Conservation (phyloP, 2,888 invertebrate genomes). For the Andricus quercusramuli region DNA sequence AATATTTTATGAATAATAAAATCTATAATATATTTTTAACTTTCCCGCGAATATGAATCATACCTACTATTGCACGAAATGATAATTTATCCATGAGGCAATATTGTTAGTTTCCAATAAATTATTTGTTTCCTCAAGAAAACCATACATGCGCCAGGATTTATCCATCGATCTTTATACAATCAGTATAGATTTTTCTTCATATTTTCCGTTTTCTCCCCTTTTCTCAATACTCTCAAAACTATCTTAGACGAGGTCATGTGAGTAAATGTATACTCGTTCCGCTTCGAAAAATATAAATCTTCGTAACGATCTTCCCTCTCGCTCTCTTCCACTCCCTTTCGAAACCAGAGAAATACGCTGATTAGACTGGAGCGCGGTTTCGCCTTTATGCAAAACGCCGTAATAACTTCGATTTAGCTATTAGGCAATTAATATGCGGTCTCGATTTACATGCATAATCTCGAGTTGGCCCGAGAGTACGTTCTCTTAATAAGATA, state of each 20-base stretch:
- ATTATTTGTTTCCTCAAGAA: conserved; percentile 10
- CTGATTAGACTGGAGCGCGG: conserved; percentile 35
- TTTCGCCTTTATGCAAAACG: conserved; percentile 39
- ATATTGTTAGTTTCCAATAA: conserved; percentile 3
- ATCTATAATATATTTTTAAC: neutral
- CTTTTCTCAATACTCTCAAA: neutral
- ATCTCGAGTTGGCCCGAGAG: conserved; percentile 21
- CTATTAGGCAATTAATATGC: conserved; percentile 40
- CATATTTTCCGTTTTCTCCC: neutral
- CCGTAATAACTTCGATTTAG: conserved; percentile 38
- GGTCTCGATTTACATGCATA: conserved; percentile 40
- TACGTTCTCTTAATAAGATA: conserved; percentile 35
- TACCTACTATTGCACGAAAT: neutral
- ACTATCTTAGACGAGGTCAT: neutral
- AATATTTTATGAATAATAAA: neutral
- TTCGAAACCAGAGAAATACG: conserved; percentile 27
- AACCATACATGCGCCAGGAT: neutral
- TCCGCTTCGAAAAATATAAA: conserved; percentile 16
- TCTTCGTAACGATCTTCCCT: conserved; percentile 2
- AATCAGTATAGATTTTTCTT: too few species aligned
- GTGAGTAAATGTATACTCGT: neutral
- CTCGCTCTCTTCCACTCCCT: neutral
- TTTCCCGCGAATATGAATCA: neutral
- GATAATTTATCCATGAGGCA: neutral
- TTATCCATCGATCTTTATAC: neutral